A percentile compares a stretch with the other conserved stretches of the same genome.
These are phyloP conservation scores for Osmoderma eremita DNA, from an alignment of 2,888 invertebrate species.

Conservation along the genomic window DNA sequence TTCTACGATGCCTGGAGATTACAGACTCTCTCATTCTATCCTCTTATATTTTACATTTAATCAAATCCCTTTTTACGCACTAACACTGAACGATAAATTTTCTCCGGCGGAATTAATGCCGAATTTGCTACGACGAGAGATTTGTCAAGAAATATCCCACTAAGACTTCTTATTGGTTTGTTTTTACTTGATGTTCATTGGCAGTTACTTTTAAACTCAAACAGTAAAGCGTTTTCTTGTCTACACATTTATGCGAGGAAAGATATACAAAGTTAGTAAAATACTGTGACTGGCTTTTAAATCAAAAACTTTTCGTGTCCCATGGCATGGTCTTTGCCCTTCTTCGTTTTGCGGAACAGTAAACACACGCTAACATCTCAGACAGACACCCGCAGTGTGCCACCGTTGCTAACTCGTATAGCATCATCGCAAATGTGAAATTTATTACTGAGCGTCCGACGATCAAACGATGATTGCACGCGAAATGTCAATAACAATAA, in stretches of 20 bases:
- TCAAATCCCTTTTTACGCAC: conserved; percentile 35
- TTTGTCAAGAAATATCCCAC: conserved; percentile 26
- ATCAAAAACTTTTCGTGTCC: conserved; percentile 30
- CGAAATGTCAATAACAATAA: conserved; percentile 65
- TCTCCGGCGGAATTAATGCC: conserved; percentile 23
- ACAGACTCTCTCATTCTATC: conserved; percentile 11
- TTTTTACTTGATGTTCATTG: not conserved
- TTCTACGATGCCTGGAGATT: conserved; percentile 45
- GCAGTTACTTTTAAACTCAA: not conserved
- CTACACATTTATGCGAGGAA: no score
- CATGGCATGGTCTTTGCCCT: conserved; percentile 26
- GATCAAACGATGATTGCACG: conserved; percentile 54
- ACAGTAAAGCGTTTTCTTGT: no score
- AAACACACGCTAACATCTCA: conserved; percentile 42
- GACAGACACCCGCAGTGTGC: conserved; percentile 59
- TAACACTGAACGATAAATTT: conserved; percentile 28
- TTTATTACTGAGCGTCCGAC: conserved; percentile 48
- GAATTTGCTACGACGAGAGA: conserved; percentile 22
- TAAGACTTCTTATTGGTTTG: conserved; percentile 3
- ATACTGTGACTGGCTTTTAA: conserved; percentile 9
- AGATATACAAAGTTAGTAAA: no score
- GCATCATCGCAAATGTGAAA: conserved; percentile 41
- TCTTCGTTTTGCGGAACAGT: conserved; percentile 32
- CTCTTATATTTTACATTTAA: conserved; percentile 31
- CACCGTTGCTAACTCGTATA: conserved; percentile 54